Percentiles rank a stretch among this genome's conserved stretches.
These are phyloP conservation scores for Odontesthes bonariensis DNA, from an alignment of 2,113 vertebrate genomes.

Conservation along the genomic window DNA sequence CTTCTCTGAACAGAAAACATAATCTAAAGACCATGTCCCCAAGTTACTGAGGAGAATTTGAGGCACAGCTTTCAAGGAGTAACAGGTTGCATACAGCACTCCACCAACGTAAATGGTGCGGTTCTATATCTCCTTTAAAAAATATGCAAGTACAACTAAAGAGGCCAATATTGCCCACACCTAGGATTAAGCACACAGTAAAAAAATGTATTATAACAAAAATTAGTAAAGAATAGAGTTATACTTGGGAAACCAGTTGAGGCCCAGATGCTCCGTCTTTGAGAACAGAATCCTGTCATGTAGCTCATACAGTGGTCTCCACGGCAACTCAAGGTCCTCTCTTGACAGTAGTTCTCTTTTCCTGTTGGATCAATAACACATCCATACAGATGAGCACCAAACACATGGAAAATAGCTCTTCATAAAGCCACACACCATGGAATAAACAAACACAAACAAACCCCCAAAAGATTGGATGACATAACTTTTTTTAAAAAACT, in stretches of 20 bases:
- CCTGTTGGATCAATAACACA: conserved; percentile 77
- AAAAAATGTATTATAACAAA: not conserved
- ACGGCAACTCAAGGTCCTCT: conserved; percentile 94
- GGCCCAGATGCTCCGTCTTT: conserved; percentile 96
- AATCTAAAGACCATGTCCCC: no score
- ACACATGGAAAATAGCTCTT: not conserved
- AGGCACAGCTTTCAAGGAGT: no score
- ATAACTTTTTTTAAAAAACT: no score
- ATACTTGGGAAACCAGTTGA: conserved; percentile 99
- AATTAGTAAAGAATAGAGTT: conserved; percentile 43
- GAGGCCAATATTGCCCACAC: not conserved
- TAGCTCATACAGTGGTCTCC: conserved; percentile 95
- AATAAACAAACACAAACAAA: not conserved
- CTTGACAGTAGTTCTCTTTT: conserved; percentile 96
- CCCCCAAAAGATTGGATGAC: no score
- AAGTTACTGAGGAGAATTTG: no score
- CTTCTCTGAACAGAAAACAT: no score
- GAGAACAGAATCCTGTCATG: conserved; percentile 96
- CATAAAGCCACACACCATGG: not conserved
- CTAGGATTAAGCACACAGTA: not conserved
- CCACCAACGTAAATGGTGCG: no score
- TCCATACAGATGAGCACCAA: not conserved
- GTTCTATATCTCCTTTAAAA: no score
- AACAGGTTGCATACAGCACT: no score
- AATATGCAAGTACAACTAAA: not conserved